Evolutionary conservation across 2,797 vertebrate species (phyloP), one percentile per base, ranked within the genome.

Genomic region (Acipenser ruthenus): DNA sequence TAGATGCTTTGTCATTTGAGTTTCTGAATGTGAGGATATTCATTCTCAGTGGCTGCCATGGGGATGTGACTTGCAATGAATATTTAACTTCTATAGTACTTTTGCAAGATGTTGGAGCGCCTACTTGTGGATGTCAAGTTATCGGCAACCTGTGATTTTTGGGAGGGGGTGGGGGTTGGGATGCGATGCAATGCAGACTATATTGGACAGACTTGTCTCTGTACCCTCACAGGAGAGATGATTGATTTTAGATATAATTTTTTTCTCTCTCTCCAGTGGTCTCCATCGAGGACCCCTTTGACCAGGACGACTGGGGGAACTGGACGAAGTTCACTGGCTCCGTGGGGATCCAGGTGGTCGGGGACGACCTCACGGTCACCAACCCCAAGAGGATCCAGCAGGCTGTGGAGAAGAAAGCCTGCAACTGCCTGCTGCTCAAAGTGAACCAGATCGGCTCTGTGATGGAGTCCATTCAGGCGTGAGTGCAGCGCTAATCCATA

Each of bases 251-350:
- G 23, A 6, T 18, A 60, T n/a, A 23, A 9, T 15, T 9, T 62
- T 4, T 49, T 48, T 47, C 56, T 65, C 18, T 63, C 8, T 60
- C 15, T 69, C 8, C 78, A 93, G 92, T 93, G 50, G 84, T 88
- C 74, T 93, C 93, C 66, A 91, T 92, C 0, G 92, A 95, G 71
- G 93, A 95, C 65, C 93, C 93, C 0, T 95, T 92, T 51, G 93
- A 94, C 76, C 93, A 93, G 86, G 92, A 93, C 0, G 91, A 94
- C 79, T 94, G 92, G 92, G 87, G 87, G 9, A 84, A 89, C 6
- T 94, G 93, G 94, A 74, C 77, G 37, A 85, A 83, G 0, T 94
- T 94, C 79, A 90, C 93, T 0, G 72, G 75, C 0, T 81, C 86
- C 1, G 82, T 84, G 0, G 80, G 88, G 69, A 93, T 94, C 75